Conservation (phyloP, 2,113 vertebrate species). For the Mormoops blainvillei region DNA sequence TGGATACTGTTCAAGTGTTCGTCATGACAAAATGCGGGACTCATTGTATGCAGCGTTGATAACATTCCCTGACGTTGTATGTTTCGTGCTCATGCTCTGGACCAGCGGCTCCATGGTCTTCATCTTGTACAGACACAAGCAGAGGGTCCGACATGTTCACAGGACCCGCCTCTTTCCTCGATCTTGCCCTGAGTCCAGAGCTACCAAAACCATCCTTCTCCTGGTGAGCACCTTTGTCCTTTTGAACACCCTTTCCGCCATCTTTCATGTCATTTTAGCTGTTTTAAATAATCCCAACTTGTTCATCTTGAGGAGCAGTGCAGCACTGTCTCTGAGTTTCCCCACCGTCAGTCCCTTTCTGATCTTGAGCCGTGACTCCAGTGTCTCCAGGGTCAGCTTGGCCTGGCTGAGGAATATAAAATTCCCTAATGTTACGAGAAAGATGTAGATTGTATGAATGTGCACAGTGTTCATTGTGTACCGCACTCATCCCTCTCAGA, state of each 20-base stretch:
- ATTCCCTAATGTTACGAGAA: not conserved
- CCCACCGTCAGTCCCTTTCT: not conserved
- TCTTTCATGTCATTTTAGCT: not conserved
- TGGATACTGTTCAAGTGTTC: not conserved
- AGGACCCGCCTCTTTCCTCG: accelerated
- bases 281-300: not conserved
- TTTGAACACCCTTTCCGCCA: not conserved
- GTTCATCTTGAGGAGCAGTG: accelerated
- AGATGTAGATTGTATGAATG: not conserved
- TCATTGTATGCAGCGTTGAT: not conserved
- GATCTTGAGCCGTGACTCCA: not conserved
- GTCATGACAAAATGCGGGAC: accelerated
- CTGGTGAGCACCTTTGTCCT: not conserved
- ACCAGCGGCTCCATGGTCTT: not conserved
- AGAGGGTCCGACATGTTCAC: not conserved
- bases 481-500: not conserved
- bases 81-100: not conserved
- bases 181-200: not conserved
- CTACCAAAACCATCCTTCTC: not conserved
- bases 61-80: not conserved
- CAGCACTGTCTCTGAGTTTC: not conserved
- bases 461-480: not conserved
- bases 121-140: not conserved
- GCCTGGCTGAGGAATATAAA: not conserved
- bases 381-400: not conserved